Percentiles rank a stretch among this genome's conserved stretches.
Evolutionary conservation across 2,888 invertebrate genomes (phyloP).

Genomic region (Chrysolina oricalcia): DNA sequence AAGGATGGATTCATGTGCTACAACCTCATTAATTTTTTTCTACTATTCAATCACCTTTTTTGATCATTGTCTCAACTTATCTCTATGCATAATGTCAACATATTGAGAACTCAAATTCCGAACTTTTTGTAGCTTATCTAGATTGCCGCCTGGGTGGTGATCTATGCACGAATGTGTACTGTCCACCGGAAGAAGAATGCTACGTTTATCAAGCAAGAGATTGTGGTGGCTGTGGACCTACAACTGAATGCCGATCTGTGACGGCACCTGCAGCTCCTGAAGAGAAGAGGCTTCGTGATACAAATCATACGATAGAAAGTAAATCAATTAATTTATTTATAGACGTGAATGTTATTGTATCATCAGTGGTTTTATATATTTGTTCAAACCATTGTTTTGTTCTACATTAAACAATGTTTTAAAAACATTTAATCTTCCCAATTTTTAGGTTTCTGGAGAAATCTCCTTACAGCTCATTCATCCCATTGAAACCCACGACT

Average conservation of each 20-base stretch:
- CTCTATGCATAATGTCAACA: no score
- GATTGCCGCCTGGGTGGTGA: slow-evolving; percentile 60
- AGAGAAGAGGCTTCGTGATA: background rate
- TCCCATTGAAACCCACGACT: no score
- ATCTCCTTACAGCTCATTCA: no score
- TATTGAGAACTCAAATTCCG: no score
- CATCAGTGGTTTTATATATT: background rate
- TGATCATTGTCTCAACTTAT: no score
- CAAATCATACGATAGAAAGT: background rate
- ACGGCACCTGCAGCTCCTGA: slow-evolving; percentile 27
- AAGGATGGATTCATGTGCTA: no score
- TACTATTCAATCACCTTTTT: no score
- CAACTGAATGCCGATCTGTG: slow-evolving; percentile 47
- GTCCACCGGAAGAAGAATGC: slow-evolving; percentile 65
- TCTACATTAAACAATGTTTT: no score
- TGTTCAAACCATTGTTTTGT: background rate
- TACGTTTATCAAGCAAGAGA: slow-evolving; percentile 60
- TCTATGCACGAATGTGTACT: slow-evolving; percentile 61
- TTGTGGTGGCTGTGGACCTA: slow-evolving; percentile 61
- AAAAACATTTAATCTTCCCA: no score
- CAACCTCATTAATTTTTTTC: no score
- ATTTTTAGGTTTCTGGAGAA: no score
- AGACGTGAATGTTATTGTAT: background rate
- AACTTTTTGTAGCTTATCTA: slow-evolving; percentile 60
- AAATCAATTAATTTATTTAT: background rate